Conservation (phyloP, 2,797 vertebrate genomes). For the Lagodon rhomboides region DNA sequence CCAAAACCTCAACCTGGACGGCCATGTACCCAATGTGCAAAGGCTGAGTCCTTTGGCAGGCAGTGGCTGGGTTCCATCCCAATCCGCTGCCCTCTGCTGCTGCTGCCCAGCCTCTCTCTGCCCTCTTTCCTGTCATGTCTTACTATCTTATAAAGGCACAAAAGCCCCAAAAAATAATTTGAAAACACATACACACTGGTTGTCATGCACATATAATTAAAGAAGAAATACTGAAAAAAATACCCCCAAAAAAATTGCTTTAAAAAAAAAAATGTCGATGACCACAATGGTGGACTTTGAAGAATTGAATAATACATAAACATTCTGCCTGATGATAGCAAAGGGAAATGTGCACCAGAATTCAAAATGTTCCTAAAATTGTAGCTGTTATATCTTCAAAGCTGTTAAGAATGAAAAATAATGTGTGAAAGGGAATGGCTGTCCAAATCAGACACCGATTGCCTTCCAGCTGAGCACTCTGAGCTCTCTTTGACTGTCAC, state of each 20-base stretch:
- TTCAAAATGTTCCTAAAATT: neutral
- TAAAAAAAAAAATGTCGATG: neutral
- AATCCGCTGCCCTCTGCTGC: too few relatives aligned
- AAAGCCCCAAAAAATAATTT: too few relatives aligned
- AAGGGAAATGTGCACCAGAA: neutral
- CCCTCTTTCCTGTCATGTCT: too few relatives aligned
- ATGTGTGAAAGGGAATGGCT: slow-evolving; percentile 16
- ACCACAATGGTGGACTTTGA: neutral
- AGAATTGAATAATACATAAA: neutral
- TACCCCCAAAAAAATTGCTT: too few relatives aligned
- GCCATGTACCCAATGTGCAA: too few relatives aligned
- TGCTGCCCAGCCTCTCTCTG: too few relatives aligned
- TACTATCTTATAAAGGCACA: too few relatives aligned
- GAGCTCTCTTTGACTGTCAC: slow-evolving; percentile 12
- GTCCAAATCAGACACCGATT: slow-evolving; percentile 10
- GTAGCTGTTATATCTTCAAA: neutral
- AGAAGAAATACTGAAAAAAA: neutral
- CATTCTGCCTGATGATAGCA: neutral
- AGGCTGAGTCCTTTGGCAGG: too few relatives aligned
- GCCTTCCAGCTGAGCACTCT: slow-evolving; percentile 5
- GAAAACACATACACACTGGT: too few relatives aligned
- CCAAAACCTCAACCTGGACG: too few relatives aligned
- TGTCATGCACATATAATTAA: neutral
- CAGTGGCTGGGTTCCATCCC: too few relatives aligned
- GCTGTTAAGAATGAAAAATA: slow-evolving; percentile 2